Percentiles rank a stretch among this genome's conserved stretches.
These are phyloP conservation scores for Diorhabda sublineata DNA, from an alignment of 1,140 invertebrate genomes.

Conservation along the genomic window DNA sequence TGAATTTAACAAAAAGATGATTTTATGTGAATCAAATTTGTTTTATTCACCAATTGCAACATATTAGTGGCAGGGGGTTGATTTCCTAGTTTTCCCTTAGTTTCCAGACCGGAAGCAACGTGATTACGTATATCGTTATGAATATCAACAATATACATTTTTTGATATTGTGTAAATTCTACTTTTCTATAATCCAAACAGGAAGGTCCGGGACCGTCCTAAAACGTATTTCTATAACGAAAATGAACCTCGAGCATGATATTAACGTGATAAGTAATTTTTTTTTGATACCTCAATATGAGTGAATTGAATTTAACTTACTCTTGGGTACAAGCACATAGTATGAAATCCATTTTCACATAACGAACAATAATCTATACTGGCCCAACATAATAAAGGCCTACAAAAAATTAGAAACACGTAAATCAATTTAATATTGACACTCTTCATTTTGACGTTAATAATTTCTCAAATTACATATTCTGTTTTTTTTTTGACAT, in stretches of 20 bases:
- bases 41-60: constrained; percentile 22
- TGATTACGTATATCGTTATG: constrained; percentile 30
- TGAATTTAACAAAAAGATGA: background rate
- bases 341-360: constrained; percentile 27
- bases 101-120: constrained; percentile 26
- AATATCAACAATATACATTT: constrained; percentile 24
- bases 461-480: no score
- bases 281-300: no score
- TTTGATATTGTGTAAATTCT: constrained; percentile 14
- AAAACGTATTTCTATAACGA: background rate
- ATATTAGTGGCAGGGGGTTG: constrained; percentile 28
- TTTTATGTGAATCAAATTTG: background rate
- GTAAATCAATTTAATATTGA: no score
- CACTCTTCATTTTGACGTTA: no score
- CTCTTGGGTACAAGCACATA: constrained; percentile 21
- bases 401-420: no score
- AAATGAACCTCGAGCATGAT: no score
- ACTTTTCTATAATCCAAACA: constrained; percentile 26
- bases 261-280: no score
- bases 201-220: constrained; percentile 19
- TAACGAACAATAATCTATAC: constrained; percentile 22
- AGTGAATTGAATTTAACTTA: constrained; percentile 5
- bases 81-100: constrained; percentile 20
- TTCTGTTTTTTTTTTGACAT: no score
- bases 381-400: no score